A percentile compares a stretch with the other conserved stretches of the same genome.
These are phyloP conservation scores for Pimephales promelas DNA, from an alignment of 2,113 vertebrate genomes.

Conservation along the genomic window DNA sequence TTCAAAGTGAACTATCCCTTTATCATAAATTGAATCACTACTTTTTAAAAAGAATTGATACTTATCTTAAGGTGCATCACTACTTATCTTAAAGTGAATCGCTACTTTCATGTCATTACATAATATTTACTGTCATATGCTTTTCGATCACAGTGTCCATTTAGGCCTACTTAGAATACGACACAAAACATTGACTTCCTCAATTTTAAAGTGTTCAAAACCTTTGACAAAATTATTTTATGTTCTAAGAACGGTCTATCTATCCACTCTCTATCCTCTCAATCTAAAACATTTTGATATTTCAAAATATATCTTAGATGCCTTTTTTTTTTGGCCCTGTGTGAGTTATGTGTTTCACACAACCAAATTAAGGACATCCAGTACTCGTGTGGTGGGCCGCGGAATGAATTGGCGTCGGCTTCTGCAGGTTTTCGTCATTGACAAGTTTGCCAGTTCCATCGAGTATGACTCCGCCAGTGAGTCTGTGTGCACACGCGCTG, in stretches of 20 bases:
- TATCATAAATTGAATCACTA: no score
- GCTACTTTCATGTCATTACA: no score
- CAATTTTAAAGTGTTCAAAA: background rate
- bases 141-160: background rate
- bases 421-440: background rate
- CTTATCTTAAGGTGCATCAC: no score
- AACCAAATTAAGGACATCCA: background rate
- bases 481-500: slow-evolving; percentile 10
- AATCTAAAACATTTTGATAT: background rate
- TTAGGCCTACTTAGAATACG: background rate
- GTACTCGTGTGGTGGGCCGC: background rate
- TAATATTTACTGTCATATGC: background rate
- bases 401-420: background rate
- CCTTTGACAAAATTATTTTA: background rate
- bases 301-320: background rate
- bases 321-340: background rate
- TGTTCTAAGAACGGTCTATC: background rate
- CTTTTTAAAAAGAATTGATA: no score
- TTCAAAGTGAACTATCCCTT: no score
- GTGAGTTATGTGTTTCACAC: background rate
- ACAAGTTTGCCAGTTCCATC: background rate
- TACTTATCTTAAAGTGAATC: no score
- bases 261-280: no score
- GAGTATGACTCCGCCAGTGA: background rate
- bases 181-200: background rate